phyloP scores from a whole-genome alignment of 2,888 invertebrate genomes.

The Oligia latruncula region DNA sequence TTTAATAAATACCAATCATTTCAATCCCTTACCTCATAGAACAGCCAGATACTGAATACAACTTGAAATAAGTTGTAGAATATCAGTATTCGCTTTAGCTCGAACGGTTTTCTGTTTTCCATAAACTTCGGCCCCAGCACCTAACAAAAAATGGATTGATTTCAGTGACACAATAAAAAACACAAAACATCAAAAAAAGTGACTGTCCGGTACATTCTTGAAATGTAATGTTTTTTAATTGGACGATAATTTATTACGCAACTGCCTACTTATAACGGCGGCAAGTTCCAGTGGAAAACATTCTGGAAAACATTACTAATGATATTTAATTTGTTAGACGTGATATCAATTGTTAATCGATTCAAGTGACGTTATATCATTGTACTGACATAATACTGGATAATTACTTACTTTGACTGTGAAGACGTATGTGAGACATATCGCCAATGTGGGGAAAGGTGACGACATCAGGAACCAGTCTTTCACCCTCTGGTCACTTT shows the following conservation, averaged over 20 bases:
- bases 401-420: slow-evolving; percentile 91
- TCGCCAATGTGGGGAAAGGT: slow-evolving; percentile 94
- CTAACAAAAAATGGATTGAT: slow-evolving; percentile 76
- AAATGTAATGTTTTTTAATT: slow-evolving; percentile 47
- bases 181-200: slow-evolving; percentile 19
- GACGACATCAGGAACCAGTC: slow-evolving; percentile 95
- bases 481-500: slow-evolving; percentile 95
- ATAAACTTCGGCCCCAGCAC: slow-evolving; percentile 95
- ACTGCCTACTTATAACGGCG: slow-evolving; percentile 46
- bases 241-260: slow-evolving; percentile 53
- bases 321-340: slow-evolving; percentile 66
- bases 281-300: slow-evolving; percentile 71
- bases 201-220: slow-evolving; percentile 8
- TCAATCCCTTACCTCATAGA: slow-evolving; percentile 91
- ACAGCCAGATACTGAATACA: slow-evolving; percentile 93
- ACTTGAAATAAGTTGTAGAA: slow-evolving; percentile 97
- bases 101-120: slow-evolving; percentile 95
- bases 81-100: slow-evolving; percentile 93
- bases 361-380: slow-evolving; percentile 53
- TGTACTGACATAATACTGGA: slow-evolving; percentile 23
- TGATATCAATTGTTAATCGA: slow-evolving; percentile 65
- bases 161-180: slow-evolving; percentile 21
- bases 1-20: background rate
- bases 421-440: slow-evolving; percentile 94
- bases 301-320: slow-evolving; percentile 71